These are phyloP conservation scores for Rynchops niger DNA, from an alignment of 2,113 vertebrate genomes.

Conservation along the genomic window DNA sequence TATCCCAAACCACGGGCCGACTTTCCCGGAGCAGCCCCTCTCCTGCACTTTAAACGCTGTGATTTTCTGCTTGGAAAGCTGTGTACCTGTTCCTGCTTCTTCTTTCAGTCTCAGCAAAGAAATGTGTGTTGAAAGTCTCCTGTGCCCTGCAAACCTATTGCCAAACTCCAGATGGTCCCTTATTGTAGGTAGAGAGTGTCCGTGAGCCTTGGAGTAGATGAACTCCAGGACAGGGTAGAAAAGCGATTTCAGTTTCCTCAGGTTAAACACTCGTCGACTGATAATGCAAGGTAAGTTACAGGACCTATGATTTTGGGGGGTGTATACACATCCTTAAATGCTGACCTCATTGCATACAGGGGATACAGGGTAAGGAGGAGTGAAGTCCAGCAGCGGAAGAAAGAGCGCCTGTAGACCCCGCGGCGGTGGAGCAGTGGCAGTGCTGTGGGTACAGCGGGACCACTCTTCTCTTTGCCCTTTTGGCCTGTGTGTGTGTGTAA, in stretches of 20 bases:
- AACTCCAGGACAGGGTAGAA: background rate
- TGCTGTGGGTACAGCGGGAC: background rate
- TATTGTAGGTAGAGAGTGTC: background rate
- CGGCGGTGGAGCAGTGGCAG: fast-evolving
- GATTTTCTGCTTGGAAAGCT: background rate
- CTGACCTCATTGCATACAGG: fast-evolving
- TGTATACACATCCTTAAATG: background rate
- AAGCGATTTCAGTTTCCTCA: background rate
- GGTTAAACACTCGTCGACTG: background rate
- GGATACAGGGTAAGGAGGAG: background rate
- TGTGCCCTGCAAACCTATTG: background rate
- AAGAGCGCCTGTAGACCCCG: background rate
- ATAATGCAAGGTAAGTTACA: background rate
- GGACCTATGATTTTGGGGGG: background rate
- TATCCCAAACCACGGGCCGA: background rate
- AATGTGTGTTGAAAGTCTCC: background rate
- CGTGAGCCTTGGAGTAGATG: background rate
- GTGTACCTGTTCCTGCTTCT: background rate
- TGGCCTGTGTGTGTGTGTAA: background rate
- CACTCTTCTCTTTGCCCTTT: background rate
- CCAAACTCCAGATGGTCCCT: background rate
- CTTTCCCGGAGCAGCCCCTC: background rate
- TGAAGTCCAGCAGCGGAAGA: background rate
- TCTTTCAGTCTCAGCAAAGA: background rate
- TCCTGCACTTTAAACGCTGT: background rate